Conservation (phyloP, 2,888 invertebrate genomes). For the Sepiola atlantica region DNA sequence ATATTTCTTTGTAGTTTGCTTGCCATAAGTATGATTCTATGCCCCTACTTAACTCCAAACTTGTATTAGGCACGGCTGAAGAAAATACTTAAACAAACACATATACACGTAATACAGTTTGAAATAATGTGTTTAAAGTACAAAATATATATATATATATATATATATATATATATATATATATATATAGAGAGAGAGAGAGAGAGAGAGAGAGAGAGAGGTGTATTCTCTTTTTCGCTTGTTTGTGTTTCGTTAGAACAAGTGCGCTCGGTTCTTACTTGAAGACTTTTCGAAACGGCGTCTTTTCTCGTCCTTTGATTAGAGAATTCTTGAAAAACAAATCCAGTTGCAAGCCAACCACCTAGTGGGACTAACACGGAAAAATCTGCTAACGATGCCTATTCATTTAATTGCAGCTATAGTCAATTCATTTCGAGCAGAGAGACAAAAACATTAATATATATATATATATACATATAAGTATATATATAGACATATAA, state of each 20-base stretch:
- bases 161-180: too few species aligned
- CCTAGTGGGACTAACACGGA: slow-evolving; percentile 8
- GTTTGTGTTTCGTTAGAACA: not conserved
- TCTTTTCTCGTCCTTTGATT: not conserved
- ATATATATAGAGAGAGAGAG: not conserved
- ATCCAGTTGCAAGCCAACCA: not conserved
- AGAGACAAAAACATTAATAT: not conserved
- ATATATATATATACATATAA: not conserved
- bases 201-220: not conserved
- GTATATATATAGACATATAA: not conserved
- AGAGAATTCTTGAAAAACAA: not conserved
- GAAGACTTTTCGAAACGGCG: not conserved
- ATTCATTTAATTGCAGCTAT: not conserved
- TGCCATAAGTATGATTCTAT: too few species aligned
- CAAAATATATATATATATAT: too few species aligned
- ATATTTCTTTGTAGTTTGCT: too few species aligned
- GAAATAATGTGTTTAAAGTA: too few species aligned
- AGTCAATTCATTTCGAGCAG: not conserved
- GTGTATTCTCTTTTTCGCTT: not conserved
- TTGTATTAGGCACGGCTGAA: too few species aligned
- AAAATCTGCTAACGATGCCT: slow-evolving; percentile 4
- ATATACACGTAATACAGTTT: too few species aligned
- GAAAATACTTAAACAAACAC: too few species aligned
- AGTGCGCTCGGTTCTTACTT: not conserved
- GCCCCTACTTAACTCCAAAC: too few species aligned